Conservation (phyloP, 1,140 invertebrate species). For the honey bee (Apis mellifera) region Amel_HAv3.1 CM009934.2:8374001-8374500, state of each 20-base stretch:
- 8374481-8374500: background rate
- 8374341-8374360: conserved; percentile 33
- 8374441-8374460: background rate
- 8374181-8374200: no score
- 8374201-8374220: background rate
- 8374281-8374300: background rate
- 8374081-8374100: no score
- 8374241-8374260: background rate
- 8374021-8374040: conserved; percentile 18
- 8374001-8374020: conserved; percentile 17
- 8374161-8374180: background rate
- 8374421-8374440: background rate
- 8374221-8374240: background rate
- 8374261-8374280: background rate
- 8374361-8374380: conserved; percentile 11
- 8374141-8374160: background rate
- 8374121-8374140: no score
- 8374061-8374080: background rate
- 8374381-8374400: conserved; percentile 7
- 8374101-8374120: background rate
- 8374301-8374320: conserved; percentile 21
- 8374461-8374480: conserved; percentile 3
- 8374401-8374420: background rate
- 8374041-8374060: background rate
- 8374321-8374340: background rate